Percentiles rank a stretch among this genome's conserved stretches.
Evolutionary conservation across 2,797 vertebrate species (phyloP).

Genomic region (Xenentodon cancila): DNA sequence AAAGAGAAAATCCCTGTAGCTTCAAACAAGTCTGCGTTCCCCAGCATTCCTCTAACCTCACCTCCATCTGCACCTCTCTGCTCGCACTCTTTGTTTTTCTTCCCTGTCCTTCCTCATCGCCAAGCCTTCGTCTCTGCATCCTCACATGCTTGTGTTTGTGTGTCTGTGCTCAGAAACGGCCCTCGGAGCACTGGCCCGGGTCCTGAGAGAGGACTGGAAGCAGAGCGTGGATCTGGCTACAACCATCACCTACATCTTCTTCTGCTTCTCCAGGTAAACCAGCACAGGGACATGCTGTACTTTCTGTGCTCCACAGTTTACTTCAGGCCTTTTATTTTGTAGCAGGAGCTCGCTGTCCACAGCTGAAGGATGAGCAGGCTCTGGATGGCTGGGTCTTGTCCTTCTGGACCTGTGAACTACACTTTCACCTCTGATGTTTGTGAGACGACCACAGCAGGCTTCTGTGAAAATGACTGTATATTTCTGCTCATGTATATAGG

Average conservation of each 20-base stretch:
- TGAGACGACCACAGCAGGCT: no score
- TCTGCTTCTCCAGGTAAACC: conserved; percentile 82
- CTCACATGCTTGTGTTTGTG: background rate
- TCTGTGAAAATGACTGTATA: no score
- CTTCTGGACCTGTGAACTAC: no score
- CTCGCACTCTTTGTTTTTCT: background rate
- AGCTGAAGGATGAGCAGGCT: no score
- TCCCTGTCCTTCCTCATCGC: background rate
- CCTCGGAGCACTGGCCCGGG: conserved; percentile 89
- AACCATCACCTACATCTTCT: conserved; percentile 87
- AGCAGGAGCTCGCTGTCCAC: background rate
- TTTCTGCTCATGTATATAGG: no score
- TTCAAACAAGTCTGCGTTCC: conserved; percentile 36
- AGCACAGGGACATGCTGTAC: conserved; percentile 94
- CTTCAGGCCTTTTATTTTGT: conserved; percentile 62
- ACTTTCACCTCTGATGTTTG: no score
- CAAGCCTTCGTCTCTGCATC: background rate
- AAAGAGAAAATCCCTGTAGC: conserved; percentile 56
- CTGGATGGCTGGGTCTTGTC: no score
- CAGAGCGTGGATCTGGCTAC: conserved; percentile 96
- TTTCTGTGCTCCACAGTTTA: conserved; percentile 93
- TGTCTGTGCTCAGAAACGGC: conserved; percentile 82
- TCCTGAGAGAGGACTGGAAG: conserved; percentile 96
- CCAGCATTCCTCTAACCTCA: conserved; percentile 27
- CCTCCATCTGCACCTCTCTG: conserved; percentile 25